Percentiles rank a stretch among this genome's conserved stretches.
Conservation (phyloP, 2,113 vertebrate genomes). For the Dipodomys merriami region DNA sequence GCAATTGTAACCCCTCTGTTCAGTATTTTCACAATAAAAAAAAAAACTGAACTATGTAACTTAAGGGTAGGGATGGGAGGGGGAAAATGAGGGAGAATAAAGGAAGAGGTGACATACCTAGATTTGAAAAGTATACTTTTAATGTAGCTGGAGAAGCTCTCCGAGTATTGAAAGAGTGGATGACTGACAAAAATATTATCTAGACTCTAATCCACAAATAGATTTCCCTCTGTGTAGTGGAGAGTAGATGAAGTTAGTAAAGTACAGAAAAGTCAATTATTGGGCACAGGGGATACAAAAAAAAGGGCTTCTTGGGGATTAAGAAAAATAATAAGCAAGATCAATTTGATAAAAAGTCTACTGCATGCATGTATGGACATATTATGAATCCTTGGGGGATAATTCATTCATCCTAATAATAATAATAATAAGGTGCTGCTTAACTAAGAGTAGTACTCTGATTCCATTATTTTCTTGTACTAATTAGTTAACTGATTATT, state of each 20-base stretch:
- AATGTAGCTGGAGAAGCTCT: not conserved
- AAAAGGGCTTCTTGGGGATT: too few relatives aligned
- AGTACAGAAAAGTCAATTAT: not conserved
- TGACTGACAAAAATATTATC: not conserved
- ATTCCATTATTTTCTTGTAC: not conserved
- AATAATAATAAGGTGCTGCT: not conserved
- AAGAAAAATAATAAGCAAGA: too few relatives aligned
- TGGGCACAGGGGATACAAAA: not conserved
- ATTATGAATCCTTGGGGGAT: too few relatives aligned
- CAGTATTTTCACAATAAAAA: too few relatives aligned
- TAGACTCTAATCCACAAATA: not conserved
- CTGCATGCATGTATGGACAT: too few relatives aligned
- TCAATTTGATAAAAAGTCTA: too few relatives aligned
- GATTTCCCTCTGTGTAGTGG: not conserved
- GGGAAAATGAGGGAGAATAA: too few relatives aligned
- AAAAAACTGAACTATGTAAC: too few relatives aligned
- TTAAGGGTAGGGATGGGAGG: too few relatives aligned
- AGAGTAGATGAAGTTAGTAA: not conserved
- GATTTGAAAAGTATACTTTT: conserved; percentile 15
- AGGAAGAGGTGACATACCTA: not conserved
- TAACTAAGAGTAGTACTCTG: not conserved
- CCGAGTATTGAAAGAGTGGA: not conserved
- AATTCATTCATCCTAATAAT: too few relatives aligned
- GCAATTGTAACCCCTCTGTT: too few relatives aligned
- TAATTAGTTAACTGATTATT: not conserved